These are phyloP conservation scores for Lamellibrachia luymesi DNA, from an alignment of 1,140 invertebrate genomes.

Conservation along the genomic window DNA sequence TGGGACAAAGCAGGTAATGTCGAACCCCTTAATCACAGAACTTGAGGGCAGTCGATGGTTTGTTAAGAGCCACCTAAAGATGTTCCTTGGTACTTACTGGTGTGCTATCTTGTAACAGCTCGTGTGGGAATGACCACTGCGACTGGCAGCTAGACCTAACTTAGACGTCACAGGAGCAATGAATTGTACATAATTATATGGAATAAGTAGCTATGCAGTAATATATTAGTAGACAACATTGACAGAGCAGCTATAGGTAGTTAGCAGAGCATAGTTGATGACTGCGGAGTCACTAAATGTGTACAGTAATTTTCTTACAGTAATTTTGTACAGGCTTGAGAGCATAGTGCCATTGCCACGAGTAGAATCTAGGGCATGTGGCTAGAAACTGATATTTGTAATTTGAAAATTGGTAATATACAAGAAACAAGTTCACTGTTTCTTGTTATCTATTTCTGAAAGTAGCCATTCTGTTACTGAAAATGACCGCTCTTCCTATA, in stretches of 20 bases:
- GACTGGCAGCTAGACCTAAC: neutral
- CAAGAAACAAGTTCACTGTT: neutral
- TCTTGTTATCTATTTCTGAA: neutral
- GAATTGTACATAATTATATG: neutral
- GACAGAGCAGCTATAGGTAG: neutral
- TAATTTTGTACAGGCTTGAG: neutral
- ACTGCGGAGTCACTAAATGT: neutral
- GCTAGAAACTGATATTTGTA: neutral
- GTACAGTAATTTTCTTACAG: constrained; percentile 1
- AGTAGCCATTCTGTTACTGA: neutral
- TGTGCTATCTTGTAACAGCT: neutral
- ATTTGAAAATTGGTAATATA: neutral
- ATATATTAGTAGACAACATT: neutral
- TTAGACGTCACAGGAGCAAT: neutral
- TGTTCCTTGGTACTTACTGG: neutral
- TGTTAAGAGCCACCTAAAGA: neutral
- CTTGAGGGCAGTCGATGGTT: neutral
- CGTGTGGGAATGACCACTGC: neutral
- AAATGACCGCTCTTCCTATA: neutral
- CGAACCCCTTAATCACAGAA: neutral
- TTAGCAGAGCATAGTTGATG: neutral
- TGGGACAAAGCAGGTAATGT: neutral
- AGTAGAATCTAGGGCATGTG: neutral
- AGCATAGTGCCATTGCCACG: neutral
- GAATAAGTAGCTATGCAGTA: neutral